Conservation (phyloP, 2,113 vertebrate species). For the Amphiprion ocellaris region DNA sequence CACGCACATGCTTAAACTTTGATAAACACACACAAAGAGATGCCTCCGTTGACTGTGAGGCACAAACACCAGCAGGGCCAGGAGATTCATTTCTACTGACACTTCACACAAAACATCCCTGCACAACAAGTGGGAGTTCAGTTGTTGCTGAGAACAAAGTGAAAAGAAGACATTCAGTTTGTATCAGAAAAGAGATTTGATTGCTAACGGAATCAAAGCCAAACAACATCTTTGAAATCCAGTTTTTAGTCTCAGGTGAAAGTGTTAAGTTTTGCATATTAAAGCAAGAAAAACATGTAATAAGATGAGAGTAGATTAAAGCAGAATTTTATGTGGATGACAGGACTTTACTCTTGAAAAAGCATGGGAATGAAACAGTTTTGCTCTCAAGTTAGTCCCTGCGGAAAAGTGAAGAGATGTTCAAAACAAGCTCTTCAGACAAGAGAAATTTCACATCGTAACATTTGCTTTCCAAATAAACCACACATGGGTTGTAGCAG, state of each 20-base stretch:
- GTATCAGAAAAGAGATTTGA: constrained; percentile 6
- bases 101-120: neutral
- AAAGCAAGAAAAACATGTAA: constrained; percentile 17
- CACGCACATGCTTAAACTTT: neutral
- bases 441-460: neutral
- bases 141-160: constrained; percentile 19
- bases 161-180: neutral
- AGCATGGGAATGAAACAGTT: neutral
- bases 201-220: constrained; percentile 2
- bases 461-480: constrained; percentile 14
- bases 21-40: neutral
- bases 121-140: constrained; percentile 49
- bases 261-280: neutral
- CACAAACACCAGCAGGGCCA: neutral
- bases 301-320: constrained; percentile 31
- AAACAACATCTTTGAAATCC: constrained; percentile 21
- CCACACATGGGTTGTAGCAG: neutral
- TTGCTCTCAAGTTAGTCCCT: neutral
- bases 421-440: neutral
- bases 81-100: neutral
- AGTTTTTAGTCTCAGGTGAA: neutral
- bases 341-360: neutral
- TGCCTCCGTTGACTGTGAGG: neutral
- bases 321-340: constrained; percentile 8
- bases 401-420: neutral